Conservation (phyloP, 35 echinoderm and acorn worm species). For the Heliocidaris erythrogramma region DNA sequence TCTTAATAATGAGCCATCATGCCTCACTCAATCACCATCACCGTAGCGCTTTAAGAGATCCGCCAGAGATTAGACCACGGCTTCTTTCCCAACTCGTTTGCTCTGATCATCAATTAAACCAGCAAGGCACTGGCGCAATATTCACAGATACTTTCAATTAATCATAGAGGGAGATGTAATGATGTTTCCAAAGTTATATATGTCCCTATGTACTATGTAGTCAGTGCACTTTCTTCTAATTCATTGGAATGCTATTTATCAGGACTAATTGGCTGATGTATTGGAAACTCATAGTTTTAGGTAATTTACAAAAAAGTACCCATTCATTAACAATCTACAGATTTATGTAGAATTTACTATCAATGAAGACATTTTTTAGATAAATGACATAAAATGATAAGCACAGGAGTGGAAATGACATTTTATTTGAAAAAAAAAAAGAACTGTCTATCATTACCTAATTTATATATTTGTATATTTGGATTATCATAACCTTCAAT, state of each 20-base stretch:
- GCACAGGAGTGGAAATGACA: too few relatives aligned
- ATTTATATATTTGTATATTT: neutral
- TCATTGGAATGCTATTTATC: neutral
- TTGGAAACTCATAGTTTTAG: neutral
- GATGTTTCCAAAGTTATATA: neutral
- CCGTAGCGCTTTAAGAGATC: neutral
- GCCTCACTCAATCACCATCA: constrained; percentile 8
- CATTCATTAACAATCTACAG: too few relatives aligned
- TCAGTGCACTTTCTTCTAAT: neutral
- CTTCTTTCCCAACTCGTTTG: neutral
- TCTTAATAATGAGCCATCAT: constrained; percentile 13
- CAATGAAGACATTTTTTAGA: too few relatives aligned
- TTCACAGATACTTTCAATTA: neutral
- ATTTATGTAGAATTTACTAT: too few relatives aligned
- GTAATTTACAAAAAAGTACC: too few relatives aligned
- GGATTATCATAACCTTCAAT: too few relatives aligned
- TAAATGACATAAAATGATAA: too few relatives aligned
- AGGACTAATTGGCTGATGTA: neutral
- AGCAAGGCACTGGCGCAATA: neutral
- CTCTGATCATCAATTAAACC: constrained; percentile 1
- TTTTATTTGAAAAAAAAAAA: too few relatives aligned
- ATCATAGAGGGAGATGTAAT: neutral
- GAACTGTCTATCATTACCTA: too few relatives aligned
- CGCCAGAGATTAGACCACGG: neutral
- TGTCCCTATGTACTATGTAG: neutral